Evolutionary conservation across 92 coral and sea anemone genomes (phyloP), one percentile per base, ranked within the genome.

Genomic region (Anthopleura xanthogrammica): DNA sequence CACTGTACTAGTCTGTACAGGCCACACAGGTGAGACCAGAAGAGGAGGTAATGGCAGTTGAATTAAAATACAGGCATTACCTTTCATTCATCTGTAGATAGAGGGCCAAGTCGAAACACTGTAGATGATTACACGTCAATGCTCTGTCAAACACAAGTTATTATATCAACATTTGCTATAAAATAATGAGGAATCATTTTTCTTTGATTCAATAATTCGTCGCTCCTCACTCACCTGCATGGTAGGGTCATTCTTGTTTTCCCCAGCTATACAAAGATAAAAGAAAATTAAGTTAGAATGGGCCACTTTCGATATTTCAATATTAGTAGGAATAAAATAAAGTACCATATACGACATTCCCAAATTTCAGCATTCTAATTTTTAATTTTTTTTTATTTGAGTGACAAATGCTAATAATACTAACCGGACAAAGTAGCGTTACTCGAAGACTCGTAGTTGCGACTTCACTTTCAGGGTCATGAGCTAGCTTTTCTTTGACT

Each of bases 381-480:
- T 29, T 29, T 29, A 0, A 29, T 29, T 29, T 0, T 29, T 29
- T 29, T 29, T 29, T 29, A 29, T 29, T 29, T 29, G 36, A 29
- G 36, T 29, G 36, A 29, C 0, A 29, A 29, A 29, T 29, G 36
- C 36, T 29, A 29, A 29, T 29, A 24, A 72, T 71, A 89, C 98
- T 92, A 77, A 96, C 99, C 36, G 99, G 99, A 86, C 99, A 96
- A 16, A 96, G 91, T 50, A 96, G 91, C 9, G 98, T 90, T 14
- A 95, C 98, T 85, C 98, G 82, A 20, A 96, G 83, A 88, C 99
- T 96, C 81, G 99, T 96, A n/a, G 99, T 94, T 24, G 99, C 99
- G 13, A 96, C 98, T 86, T 96, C 99, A 87, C 99, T 96, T 73
- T 96, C 99, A 54, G 98, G 99, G 66, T 96, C 99, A 80, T 96